Conservation (phyloP, 53 echinoderm and acorn worm genomes). For the Crossaster papposus region DNA sequence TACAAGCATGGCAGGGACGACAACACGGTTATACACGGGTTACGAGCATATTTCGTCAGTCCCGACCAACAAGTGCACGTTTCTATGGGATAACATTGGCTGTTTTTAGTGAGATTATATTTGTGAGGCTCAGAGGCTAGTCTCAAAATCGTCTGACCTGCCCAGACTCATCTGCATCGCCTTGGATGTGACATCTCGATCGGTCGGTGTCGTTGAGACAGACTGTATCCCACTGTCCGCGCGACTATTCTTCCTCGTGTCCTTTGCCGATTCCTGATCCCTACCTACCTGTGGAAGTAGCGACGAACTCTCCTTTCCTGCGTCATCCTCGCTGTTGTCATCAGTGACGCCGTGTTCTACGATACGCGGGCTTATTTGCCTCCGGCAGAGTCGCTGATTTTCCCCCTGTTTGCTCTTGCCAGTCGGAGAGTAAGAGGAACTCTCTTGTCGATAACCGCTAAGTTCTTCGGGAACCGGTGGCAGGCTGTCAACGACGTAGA, state of each 20-base stretch:
- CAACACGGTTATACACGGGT: too few relatives aligned
- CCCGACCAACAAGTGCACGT: too few relatives aligned
- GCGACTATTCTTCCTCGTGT: constrained; percentile 63
- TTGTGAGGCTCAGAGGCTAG: constrained; percentile 1
- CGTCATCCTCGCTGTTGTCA: constrained; percentile 17
- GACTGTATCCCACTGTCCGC: constrained; percentile 80
- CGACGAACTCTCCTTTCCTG: constrained; percentile 22
- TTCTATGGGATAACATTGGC: too few relatives aligned
- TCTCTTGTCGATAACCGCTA: constrained; percentile 18
- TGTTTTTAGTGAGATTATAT: background rate
- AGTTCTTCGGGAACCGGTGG: constrained; percentile 49
- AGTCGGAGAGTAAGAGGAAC: background rate
- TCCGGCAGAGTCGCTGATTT: constrained; percentile 20
- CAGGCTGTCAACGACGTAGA: constrained; percentile 24
- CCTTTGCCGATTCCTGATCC: background rate
- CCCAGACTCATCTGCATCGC: constrained; percentile 24
- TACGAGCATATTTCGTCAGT: too few relatives aligned
- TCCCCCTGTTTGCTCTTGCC: constrained; percentile 13
- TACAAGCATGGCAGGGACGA: too few relatives aligned
- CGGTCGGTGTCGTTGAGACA: constrained; percentile 67
- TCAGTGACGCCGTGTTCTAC: constrained; percentile 51
- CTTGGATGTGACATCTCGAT: constrained; percentile 43
- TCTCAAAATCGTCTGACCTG: constrained; percentile 40
- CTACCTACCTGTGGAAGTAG: constrained; percentile 8
- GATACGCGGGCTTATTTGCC: constrained; percentile 39